phyloP scores from a whole-genome alignment of 2,797 vertebrate species.

The Smutsia gigantea region DNA sequence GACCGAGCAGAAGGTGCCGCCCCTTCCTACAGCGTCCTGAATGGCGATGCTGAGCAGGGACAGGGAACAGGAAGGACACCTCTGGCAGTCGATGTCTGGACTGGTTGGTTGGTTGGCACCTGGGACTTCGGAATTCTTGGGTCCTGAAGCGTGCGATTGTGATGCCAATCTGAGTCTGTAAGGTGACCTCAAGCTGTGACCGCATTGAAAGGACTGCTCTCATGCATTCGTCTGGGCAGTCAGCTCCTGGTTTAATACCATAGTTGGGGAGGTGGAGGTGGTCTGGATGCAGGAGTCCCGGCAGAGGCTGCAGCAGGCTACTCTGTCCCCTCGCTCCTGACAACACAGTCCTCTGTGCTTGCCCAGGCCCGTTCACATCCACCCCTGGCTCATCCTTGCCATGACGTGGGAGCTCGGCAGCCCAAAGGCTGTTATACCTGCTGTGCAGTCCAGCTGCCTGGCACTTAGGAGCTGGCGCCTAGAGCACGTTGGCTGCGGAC shows the following conservation, averaged over 20 bases:
- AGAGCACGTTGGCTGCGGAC: accelerated
- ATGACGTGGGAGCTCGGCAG: neutral
- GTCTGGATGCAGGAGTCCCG: neutral
- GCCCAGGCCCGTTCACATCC: neutral
- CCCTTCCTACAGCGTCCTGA: neutral
- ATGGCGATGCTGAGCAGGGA: neutral
- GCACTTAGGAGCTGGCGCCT: neutral
- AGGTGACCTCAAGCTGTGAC: neutral
- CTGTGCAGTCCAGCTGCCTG: neutral
- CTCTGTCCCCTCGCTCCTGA: neutral
- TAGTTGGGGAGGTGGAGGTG: accelerated
- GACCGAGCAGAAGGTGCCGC: neutral
- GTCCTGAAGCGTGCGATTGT: neutral
- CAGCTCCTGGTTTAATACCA: too few relatives aligned
- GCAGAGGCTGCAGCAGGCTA: too few relatives aligned
- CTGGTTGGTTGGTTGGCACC: neutral
- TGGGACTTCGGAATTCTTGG: neutral
- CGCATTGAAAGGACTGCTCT: neutral
- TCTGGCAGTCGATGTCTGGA: neutral
- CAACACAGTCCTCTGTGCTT: neutral
- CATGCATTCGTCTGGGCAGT: neutral
- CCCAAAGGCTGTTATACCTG: too few relatives aligned
- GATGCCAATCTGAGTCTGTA: neutral
- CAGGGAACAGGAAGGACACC: neutral
- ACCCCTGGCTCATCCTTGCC: neutral